These are phyloP conservation scores for Microcebus griseorufus DNA, from an alignment of 2,113 vertebrate genomes.

Conservation along the genomic window DNA sequence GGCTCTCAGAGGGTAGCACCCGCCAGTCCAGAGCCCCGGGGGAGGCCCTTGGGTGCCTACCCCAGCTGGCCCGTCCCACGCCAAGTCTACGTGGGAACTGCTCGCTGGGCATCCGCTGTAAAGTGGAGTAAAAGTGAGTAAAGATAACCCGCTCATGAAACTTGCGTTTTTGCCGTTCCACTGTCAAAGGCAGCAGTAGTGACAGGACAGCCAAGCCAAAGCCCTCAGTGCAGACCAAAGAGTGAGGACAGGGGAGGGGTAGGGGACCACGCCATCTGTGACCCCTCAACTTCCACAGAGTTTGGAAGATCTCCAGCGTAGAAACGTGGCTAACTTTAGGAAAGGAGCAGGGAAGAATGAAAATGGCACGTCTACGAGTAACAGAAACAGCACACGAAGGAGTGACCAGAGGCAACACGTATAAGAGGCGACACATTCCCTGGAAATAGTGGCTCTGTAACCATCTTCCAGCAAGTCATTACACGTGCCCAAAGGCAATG, in stretches of 20 bases:
- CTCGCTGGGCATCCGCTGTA: not conserved
- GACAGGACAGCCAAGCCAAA: too few species aligned
- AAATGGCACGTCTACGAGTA: fast-evolving
- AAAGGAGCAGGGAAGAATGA: fast-evolving
- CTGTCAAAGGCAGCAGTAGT: not conserved
- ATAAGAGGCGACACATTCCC: fast-evolving
- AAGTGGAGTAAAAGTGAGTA: too few species aligned
- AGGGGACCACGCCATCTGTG: fast-evolving
- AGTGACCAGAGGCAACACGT: fast-evolving
- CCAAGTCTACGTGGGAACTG: not conserved
- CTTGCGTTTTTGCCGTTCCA: not conserved
- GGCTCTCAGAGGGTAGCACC: not conserved
- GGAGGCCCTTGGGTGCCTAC: fast-evolving
- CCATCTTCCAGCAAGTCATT: too few species aligned
- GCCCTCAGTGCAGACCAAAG: not conserved
- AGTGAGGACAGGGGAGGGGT: not conserved
- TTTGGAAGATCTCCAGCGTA: not conserved
- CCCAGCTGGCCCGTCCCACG: fast-evolving
- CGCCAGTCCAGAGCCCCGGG: fast-evolving
- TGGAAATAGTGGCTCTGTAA: not conserved
- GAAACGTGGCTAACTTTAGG: not conserved
- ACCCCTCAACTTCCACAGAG: not conserved
- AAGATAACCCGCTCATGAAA: not conserved
- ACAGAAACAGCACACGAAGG: fast-evolving
- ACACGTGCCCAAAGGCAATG: fast-evolving